phyloP scores from a whole-genome alignment of 2,113 vertebrate genomes.

The Chloropsis cyanopogon region DNA sequence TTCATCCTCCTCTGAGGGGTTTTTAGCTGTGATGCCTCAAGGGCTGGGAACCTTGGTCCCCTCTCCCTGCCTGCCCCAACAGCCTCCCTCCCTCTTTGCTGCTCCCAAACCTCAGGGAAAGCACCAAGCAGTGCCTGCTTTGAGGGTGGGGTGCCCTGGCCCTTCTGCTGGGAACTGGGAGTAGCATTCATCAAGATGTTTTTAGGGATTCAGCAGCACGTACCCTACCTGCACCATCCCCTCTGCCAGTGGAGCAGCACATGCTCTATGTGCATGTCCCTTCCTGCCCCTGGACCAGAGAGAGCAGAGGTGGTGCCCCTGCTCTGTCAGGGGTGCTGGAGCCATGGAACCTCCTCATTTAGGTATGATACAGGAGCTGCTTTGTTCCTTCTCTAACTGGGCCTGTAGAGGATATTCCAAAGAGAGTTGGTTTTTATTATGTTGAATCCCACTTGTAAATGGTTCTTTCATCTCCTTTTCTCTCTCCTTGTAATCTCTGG shows the following conservation, averaged over 20 bases:
- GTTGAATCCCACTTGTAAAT: not conserved
- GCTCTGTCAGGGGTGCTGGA: not conserved
- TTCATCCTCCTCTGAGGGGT: not conserved
- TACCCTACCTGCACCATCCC: not conserved
- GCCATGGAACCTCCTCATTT: not conserved
- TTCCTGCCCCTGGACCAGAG: not conserved
- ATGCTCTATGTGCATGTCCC: rapidly evolving
- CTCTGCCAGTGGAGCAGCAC: not conserved
- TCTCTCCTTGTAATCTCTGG: not conserved
- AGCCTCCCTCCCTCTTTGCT: not conserved
- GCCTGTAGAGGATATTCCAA: not conserved
- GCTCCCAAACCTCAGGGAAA: not conserved
- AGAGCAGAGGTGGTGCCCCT: not conserved
- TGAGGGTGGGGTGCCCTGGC: not conserved
- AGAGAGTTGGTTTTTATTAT: not conserved
- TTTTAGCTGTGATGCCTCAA: not conserved
- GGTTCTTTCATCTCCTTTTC: not conserved
- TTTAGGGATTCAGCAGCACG: not conserved
- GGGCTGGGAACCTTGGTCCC: rapidly evolving
- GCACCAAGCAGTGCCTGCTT: not conserved
- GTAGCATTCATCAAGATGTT: not conserved
- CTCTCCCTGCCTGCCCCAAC: not conserved
- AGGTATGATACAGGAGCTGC: not conserved
- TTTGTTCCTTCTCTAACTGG: too few species aligned
- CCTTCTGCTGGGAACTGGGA: not conserved